These are phyloP conservation scores for Lithodes maja DNA, from an alignment of 2,888 invertebrate species.

Conservation along the genomic window DNA sequence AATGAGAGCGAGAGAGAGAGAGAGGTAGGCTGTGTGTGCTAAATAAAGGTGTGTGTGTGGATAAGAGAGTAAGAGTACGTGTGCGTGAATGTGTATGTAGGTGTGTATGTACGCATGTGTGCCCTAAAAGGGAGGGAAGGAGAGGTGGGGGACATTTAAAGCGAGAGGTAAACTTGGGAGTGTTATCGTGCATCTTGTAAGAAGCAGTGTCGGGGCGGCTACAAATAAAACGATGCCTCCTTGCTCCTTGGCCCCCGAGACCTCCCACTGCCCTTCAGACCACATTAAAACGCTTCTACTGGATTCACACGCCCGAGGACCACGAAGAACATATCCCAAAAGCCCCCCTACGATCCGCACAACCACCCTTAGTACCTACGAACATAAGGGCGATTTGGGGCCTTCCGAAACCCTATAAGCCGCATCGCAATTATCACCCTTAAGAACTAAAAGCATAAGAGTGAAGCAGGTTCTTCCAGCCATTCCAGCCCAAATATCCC, in stretches of 20 bases:
- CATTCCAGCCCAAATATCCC: neutral
- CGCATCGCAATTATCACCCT: no score
- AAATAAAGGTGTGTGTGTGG: neutral
- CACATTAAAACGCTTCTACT: constrained; percentile 66
- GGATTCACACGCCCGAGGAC: constrained; percentile 49
- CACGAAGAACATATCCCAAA: constrained; percentile 32
- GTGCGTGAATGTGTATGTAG: neutral
- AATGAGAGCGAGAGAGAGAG: neutral
- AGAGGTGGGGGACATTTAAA: neutral
- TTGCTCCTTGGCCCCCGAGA: constrained; percentile 25
- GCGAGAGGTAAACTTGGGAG: neutral
- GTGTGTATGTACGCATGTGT: neutral
- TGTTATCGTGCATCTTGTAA: constrained; percentile 53
- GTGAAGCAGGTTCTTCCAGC: no score
- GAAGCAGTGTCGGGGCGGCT: constrained; percentile 45
- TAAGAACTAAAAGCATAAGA: no score
- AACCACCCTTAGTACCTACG: neutral
- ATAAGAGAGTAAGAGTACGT: neutral
- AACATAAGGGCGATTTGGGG: constrained; percentile 7
- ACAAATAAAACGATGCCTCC: constrained; percentile 60
- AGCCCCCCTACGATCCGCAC: neutral
- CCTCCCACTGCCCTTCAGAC: constrained; percentile 46
- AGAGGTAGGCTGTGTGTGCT: neutral
- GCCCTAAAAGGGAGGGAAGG: neutral
- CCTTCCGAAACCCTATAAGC: no score